These are phyloP conservation scores for Harpagoxenus sublaevis DNA, from an alignment of 2,888 invertebrate species.

Conservation along the genomic window DNA sequence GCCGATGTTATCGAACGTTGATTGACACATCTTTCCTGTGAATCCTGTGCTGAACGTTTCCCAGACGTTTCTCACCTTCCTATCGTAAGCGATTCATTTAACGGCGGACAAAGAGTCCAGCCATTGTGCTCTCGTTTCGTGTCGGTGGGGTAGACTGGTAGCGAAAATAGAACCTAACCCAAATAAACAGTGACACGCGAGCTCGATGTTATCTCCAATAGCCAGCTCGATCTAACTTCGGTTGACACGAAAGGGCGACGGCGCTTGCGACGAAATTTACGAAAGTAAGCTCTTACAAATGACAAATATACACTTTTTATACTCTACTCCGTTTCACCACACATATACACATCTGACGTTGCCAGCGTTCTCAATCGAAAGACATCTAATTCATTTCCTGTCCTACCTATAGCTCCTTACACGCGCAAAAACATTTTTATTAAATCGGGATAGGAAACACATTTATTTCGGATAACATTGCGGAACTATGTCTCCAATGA, in stretches of 20 bases:
- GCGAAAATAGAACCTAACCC: conserved; percentile 72
- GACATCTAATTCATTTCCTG: not conserved
- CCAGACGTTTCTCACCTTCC: conserved; percentile 32
- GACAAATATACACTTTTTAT: conserved; percentile 5
- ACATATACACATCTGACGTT: not conserved
- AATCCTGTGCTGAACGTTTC: not conserved
- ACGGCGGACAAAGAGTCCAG: conserved; percentile 47
- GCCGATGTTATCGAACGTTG: conserved; percentile 41
- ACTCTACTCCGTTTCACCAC: not conserved
- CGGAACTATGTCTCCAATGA: not conserved
- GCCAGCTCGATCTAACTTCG: conserved; percentile 55
- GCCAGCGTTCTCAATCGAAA: not conserved
- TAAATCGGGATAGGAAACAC: not conserved
- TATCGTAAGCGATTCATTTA: conserved; percentile 42
- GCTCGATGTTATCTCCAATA: conserved; percentile 73
- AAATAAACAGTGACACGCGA: conserved; percentile 77
- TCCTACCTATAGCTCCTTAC: not conserved
- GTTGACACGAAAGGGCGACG: conserved; percentile 61
- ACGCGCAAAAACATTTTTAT: not conserved
- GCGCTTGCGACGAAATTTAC: conserved; percentile 48
- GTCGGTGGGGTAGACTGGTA: conserved; percentile 52
- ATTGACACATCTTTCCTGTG: conserved; percentile 22
- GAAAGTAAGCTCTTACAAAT: conserved; percentile 46
- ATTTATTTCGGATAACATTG: not conserved
- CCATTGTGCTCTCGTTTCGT: conserved; percentile 53